Conservation (phyloP, 64 coral and sea anemone species). For the Porites australiensis region DNA sequence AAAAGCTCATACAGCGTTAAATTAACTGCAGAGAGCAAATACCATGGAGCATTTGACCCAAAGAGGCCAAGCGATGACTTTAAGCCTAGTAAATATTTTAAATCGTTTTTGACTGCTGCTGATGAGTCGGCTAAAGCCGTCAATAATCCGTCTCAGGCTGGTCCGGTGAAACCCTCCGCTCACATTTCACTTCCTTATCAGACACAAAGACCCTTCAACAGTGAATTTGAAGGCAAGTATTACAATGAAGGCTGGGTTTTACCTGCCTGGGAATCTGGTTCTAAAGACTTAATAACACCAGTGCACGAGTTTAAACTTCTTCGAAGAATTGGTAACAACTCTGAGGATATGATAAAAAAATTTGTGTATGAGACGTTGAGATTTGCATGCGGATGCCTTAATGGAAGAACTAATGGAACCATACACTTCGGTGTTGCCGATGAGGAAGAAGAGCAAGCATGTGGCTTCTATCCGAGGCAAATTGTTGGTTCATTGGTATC, state of each 20-base stretch:
- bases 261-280: constrained; percentile 20
- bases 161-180: not conserved
- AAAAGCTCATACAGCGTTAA: not conserved
- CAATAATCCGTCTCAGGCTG: not conserved
- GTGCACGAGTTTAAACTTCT: constrained; percentile 63
- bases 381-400: constrained; percentile 57
- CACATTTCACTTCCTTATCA: not conserved
- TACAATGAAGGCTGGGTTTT: constrained; percentile 31
- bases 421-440: constrained; percentile 75
- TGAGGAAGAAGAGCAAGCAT: not conserved
- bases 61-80: not conserved
- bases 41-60: constrained; percentile 12
- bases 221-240: not conserved
- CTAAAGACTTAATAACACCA: constrained; percentile 56
- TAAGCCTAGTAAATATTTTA: constrained; percentile 11
- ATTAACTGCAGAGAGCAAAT: not conserved
- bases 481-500: constrained; percentile 40
- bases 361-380: constrained; percentile 55
- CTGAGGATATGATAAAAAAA: constrained; percentile 14
- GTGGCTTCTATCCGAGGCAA: constrained; percentile 6
- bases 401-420: constrained; percentile 56
- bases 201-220: constrained; percentile 24
- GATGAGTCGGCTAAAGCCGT: not conserved
- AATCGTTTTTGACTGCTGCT: not conserved
- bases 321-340: not conserved